These are phyloP conservation scores for Tethea ocularis DNA, from an alignment of 2,888 invertebrate species.

Conservation along the genomic window DNA sequence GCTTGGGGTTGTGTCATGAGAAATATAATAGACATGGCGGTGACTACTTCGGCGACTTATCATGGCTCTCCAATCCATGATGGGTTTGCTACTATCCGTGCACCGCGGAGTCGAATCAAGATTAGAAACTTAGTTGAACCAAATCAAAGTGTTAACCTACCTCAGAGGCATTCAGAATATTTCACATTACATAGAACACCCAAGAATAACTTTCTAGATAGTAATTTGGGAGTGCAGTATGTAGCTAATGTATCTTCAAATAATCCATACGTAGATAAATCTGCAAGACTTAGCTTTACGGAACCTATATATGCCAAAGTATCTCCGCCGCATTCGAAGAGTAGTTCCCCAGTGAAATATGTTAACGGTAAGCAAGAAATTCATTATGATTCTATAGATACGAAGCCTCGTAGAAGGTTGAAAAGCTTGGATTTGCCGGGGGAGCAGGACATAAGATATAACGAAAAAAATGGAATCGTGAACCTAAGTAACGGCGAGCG, in stretches of 20 bases:
- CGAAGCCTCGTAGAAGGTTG: constrained; percentile 74
- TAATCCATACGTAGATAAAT: constrained; percentile 49
- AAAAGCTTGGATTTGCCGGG: constrained; percentile 70
- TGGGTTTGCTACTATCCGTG: constrained; percentile 93
- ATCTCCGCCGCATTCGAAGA: constrained; percentile 66
- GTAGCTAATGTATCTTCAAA: constrained; percentile 51
- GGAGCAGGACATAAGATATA: constrained; percentile 56
- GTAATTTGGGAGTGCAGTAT: constrained; percentile 70
- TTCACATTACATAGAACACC: constrained; percentile 76
- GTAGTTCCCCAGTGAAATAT: constrained; percentile 68
- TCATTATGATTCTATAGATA: constrained; percentile 80
- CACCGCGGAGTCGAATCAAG: constrained; percentile 81
- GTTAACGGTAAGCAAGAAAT: constrained; percentile 62
- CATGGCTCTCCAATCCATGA: constrained; percentile 88
- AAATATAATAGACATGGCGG: constrained; percentile 57
- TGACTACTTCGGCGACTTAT: constrained; percentile 73
- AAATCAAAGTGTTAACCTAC: constrained; percentile 68
- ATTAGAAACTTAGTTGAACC: constrained; percentile 77
- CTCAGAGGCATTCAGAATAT: constrained; percentile 80
- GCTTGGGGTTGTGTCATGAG: constrained; percentile 15
- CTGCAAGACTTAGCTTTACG: constrained; percentile 69
- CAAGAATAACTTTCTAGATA: constrained; percentile 72
- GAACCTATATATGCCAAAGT: constrained; percentile 80
- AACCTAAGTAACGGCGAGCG: constrained; percentile 73
- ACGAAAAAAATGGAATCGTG: constrained; percentile 64